A percentile compares a stretch with the other conserved stretches of the same genome.
Conservation (phyloP, 2,888 invertebrate genomes). For the Holacanthella duospinosa region DNA sequence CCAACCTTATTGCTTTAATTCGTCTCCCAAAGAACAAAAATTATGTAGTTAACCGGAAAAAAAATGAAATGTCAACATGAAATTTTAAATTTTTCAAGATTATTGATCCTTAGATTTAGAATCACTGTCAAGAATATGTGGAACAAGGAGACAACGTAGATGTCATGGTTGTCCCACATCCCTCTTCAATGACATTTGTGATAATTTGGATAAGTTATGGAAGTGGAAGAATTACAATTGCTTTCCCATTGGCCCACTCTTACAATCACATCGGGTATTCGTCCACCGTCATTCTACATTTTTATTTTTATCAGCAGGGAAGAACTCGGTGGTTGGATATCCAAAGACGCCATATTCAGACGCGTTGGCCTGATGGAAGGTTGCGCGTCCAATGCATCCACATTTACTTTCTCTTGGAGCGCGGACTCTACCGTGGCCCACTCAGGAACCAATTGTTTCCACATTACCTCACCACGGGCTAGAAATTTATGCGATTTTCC, state of each 20-base stretch:
- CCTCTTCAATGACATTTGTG: slow-evolving; percentile 53
- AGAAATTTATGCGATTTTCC: no score
- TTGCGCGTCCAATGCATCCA: slow-evolving; percentile 95
- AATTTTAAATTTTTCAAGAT: slow-evolving; percentile 41
- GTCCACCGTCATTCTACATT: slow-evolving; percentile 70
- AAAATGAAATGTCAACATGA: slow-evolving; percentile 42
- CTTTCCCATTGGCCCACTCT: slow-evolving; percentile 67
- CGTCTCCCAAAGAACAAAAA: slow-evolving; percentile 65
- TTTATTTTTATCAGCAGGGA: slow-evolving; percentile 61
- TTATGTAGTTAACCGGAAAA: slow-evolving; percentile 39
- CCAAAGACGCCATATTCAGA: slow-evolving; percentile 71
- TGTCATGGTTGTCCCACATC: slow-evolving; percentile 75
- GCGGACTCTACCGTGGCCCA: slow-evolving; percentile 92
- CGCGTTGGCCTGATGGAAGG: slow-evolving; percentile 72
- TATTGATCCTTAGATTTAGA: slow-evolving; percentile 84
- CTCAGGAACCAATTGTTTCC: slow-evolving; percentile 90
- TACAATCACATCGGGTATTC: slow-evolving; percentile 81
- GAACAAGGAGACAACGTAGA: slow-evolving; percentile 87
- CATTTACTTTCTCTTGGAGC: slow-evolving; percentile 87
- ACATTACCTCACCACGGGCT: slow-evolving; percentile 84
- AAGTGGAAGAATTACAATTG: slow-evolving; percentile 73
- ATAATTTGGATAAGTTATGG: slow-evolving; percentile 73
- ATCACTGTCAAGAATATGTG: slow-evolving; percentile 92
- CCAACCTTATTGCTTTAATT: slow-evolving; percentile 58
- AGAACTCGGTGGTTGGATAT: slow-evolving; percentile 93